Base-by-base conservation (phyloP, 2,797 vertebrate genomes). In the Rhabdomys pumilio region DNA sequence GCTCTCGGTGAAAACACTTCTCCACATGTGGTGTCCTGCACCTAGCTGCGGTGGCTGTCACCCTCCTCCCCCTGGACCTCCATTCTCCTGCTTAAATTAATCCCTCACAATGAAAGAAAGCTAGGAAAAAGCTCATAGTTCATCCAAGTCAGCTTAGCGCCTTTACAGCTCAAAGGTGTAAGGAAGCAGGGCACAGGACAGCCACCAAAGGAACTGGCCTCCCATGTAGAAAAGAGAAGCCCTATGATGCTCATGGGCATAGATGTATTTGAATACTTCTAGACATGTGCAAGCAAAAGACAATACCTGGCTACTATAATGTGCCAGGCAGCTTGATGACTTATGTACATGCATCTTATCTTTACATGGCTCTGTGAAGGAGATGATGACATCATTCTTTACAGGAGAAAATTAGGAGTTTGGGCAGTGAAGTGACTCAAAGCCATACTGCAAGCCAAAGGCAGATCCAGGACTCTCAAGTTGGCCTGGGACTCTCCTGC, bases 51-150 rank as follows among this genome's bases (percentile, higher is more conserved):
- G 53, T 22, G 31, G 34, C 44, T 22, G 53, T 19, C 44, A 22
- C 1, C 2, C 9, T 12, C 3, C 31, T 12, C 13, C 53, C 55
- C 55, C 29, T 0, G 8, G 1, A 38, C 9, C 9, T 0, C 14
- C 44, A 17, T 86, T 82, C 63, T 72, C 83, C 57, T 63, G 82
- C 69, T 31, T 26, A 61, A 55, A 59, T 24, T 41, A 73, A 77
- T 41, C 55, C 31, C 73, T 3, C 24, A 0, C 47, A 12, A 84
- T 81, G 29, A 79, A 57, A 81, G 77, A 79, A 4, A 9, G 55
- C 31, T 9, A 76, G 29, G 61, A 7, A 41, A 44, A 73, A 65
- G 34, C n/a, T 73, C 55, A 47, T 15, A n/a, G 61, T 73, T 67
- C 38, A 38, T 31, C 59, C 86, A 22, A 41, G 72, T n/a, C 38